Evolutionary conservation across 2,888 invertebrate genomes (phyloP).

Genomic region (Hypolimnas misippus): DNA sequence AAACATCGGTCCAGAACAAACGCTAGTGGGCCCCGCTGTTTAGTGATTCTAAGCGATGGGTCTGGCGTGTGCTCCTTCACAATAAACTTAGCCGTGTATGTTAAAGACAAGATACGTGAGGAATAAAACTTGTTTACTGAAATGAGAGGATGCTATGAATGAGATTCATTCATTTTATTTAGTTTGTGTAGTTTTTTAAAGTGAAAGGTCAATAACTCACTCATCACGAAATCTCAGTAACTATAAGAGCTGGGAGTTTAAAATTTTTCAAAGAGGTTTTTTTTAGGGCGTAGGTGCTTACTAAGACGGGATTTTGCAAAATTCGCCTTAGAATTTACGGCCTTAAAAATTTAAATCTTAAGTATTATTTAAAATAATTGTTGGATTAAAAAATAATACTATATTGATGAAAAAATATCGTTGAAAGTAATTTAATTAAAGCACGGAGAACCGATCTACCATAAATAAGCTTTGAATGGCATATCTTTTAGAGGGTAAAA

Average conservation of each 20-base stretch:
- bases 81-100: conserved; percentile 6
- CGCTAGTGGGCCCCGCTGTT: conserved; percentile 21
- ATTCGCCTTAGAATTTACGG: no score
- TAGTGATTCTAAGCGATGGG: conserved; percentile 30
- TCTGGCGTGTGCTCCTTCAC: conserved; percentile 16
- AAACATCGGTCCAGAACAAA: conserved; percentile 38
- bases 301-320: no score
- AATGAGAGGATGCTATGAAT: no score
- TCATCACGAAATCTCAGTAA: no score
- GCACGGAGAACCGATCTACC: not conserved
- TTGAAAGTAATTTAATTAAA: conserved; percentile 12
- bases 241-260: no score
- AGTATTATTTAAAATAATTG: no score
- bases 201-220: no score
- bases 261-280: no score
- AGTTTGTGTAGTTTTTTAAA: no score
- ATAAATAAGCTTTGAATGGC: conserved; percentile 10
- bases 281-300: no score
- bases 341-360: no score
- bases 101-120: not conserved
- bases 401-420: conserved; percentile 11
- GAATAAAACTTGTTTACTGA: not conserved
- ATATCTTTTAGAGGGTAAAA: conserved; percentile 1
- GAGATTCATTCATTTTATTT: not conserved
- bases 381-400: no score